These are phyloP conservation scores for Antigone vipio DNA, from an alignment of 2,113 vertebrate species.

Conservation along the genomic window DNA sequence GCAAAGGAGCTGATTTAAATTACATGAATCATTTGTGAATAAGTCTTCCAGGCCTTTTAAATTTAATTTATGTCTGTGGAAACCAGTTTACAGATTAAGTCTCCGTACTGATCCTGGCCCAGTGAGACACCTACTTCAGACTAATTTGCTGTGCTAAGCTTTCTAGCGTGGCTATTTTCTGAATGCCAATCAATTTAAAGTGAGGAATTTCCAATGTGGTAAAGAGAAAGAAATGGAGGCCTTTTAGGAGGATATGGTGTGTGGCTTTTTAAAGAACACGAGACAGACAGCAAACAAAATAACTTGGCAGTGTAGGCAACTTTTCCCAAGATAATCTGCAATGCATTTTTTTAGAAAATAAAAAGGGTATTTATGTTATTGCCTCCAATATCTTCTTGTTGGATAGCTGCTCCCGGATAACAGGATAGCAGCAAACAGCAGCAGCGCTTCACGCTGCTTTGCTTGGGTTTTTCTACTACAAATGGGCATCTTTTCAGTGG, in stretches of 20 bases:
- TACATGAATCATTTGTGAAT: neutral
- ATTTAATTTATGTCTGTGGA: neutral
- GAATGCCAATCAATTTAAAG: neutral
- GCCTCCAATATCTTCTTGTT: neutral
- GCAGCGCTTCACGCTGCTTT: neutral
- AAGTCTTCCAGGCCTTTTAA: neutral
- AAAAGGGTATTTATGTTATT: neutral
- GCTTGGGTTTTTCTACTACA: neutral
- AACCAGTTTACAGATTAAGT: neutral
- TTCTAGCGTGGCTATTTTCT: neutral
- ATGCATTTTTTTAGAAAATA: neutral
- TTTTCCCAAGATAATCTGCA: neutral
- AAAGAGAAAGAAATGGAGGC: neutral
- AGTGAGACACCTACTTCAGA: neutral
- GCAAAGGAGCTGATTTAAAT: neutral
- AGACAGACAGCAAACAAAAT: conserved; percentile 17
- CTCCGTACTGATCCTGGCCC: neutral
- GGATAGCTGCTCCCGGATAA: neutral
- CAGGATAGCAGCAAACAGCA: neutral
- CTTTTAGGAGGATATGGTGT: neutral
- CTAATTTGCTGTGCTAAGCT: neutral
- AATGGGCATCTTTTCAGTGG: neutral
- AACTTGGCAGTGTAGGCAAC: neutral
- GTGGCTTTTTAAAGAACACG: neutral
- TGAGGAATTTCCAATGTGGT: neutral